Base-by-base conservation (phyloP, 2,797 vertebrate genomes). In the Crocidura indochinensis region DNA sequence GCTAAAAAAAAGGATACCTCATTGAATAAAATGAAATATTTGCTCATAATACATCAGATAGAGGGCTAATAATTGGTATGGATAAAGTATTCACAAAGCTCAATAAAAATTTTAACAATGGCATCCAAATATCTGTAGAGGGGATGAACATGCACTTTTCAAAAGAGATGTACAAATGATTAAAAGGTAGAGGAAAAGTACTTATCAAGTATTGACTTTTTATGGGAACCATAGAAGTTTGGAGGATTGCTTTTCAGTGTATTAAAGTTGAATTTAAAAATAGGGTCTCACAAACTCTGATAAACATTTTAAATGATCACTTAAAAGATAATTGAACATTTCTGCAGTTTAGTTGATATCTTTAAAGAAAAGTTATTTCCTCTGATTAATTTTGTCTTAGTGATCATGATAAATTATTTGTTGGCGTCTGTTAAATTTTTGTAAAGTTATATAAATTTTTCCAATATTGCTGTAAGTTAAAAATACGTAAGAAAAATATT, bases 341-440 rank as follows among this genome's bases (percentile, higher is more conserved):
- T 73, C 77, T 91, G 17, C 46, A 31, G 4, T 69, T 96, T 49
- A 31, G 4, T 69, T 96, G 85, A 20, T 69, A 31, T 87, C 24
- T 72, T 91, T 53, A 17, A 27, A 31, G 44, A 38, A 72, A 94
- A 90, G 77, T 93, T 6, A 87, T 81, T 93, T 83, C 38, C 74
- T 65, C 29, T 75, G 14, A 8, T 74, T 89, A 51, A 64, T 77
- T 92, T 94, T 74, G 56, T 91, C 15, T 71, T 88, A 20, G 20
- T 81, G 8, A 69, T 83, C 6, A 83, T 67, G 10, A 53, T 78
- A 78, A 56, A 67, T 65, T 92, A 38, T 44, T 22, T 7, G 27
- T 76, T 83, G 14, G 24, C 26, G 1, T 90, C 74, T 14, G 38
- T 22, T 80, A 74, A 8, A 85, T 6, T 1, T 90, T 90, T 94